Evolutionary conservation across 2,113 vertebrate species (phyloP).

Genomic region (Oncorhynchus nerka): DNA sequence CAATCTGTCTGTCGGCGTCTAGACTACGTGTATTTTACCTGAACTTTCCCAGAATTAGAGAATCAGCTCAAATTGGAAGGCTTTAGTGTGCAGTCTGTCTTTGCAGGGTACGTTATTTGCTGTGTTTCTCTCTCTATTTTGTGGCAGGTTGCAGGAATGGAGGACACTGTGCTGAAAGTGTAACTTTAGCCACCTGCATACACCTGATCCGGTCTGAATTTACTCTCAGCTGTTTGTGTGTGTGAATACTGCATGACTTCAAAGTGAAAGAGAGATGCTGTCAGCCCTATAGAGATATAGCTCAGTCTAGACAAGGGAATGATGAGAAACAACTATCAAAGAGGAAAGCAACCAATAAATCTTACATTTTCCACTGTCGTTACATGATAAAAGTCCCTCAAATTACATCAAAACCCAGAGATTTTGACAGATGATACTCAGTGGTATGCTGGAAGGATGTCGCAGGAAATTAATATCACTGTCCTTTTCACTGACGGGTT

Average conservation of each 20-base stretch:
- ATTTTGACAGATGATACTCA: no score
- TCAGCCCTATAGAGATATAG: constrained; percentile 25
- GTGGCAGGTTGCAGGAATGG: constrained; percentile 1
- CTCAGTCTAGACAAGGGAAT: constrained; percentile 23
- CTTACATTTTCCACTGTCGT: no score
- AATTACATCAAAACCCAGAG: no score
- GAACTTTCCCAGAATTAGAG: no score
- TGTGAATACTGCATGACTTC: constrained; percentile 53
- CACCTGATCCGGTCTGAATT: constrained; percentile 50
- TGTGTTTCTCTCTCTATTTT: constrained; percentile 1
- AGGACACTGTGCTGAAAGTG: neutral
- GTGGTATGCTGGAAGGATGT: constrained; percentile 16
- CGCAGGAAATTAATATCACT: constrained; percentile 33
- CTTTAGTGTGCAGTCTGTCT: no score
- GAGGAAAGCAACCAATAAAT: no score
- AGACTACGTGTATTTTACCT: neutral
- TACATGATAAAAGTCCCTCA: no score
- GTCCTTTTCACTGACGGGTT: constrained; percentile 15
- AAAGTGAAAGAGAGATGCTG: neutral
- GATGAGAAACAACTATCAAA: no score
- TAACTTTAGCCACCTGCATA: constrained; percentile 43
- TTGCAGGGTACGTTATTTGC: neutral
- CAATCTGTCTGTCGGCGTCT: neutral
- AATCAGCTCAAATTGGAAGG: neutral
- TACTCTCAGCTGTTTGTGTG: constrained; percentile 41